Evolutionary conservation across 1,140 invertebrate genomes (phyloP).

Genomic region (Penaeus chinensis): DNA sequence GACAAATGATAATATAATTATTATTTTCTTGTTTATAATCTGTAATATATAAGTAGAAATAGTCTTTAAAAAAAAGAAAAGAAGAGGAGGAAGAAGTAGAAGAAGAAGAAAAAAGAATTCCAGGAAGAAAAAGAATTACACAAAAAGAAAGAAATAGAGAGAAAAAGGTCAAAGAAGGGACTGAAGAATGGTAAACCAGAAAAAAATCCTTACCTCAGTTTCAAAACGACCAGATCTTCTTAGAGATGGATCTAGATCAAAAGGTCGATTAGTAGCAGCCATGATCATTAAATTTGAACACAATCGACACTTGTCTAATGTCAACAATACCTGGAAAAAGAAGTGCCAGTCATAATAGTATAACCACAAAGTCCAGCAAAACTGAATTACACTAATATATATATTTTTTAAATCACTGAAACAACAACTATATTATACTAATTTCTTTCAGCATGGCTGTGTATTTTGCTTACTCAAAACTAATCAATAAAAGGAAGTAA

Average conservation of each 20-base stretch:
- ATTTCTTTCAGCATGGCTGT: too few species aligned
- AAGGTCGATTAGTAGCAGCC: constrained; percentile 50
- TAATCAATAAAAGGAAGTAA: not conserved
- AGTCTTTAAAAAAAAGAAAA: not conserved
- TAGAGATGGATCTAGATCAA: constrained; percentile 38
- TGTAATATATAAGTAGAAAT: too few species aligned
- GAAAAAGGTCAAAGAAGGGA: not conserved
- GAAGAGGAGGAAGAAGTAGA: not conserved
- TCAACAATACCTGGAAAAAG: constrained; percentile 18
- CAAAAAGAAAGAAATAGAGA: not conserved
- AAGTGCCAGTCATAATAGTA: not conserved
- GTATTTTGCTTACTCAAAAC: not conserved
- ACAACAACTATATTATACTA: too few species aligned
- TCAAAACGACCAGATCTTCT: constrained; percentile 48
- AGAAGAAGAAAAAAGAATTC: not conserved
- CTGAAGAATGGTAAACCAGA: not conserved
- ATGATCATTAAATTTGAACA: constrained; percentile 41
- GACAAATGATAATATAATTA: too few species aligned
- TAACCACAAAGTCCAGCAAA: too few species aligned
- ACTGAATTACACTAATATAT: too few species aligned
- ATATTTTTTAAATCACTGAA: too few species aligned
- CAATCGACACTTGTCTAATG: constrained; percentile 26
- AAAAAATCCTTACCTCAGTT: constrained; percentile 40
- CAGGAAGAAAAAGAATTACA: not conserved
- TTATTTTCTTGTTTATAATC: too few species aligned